Base-by-base conservation (phyloP, 2,888 invertebrate species). In the Agrenia bidenticulata region DNA sequence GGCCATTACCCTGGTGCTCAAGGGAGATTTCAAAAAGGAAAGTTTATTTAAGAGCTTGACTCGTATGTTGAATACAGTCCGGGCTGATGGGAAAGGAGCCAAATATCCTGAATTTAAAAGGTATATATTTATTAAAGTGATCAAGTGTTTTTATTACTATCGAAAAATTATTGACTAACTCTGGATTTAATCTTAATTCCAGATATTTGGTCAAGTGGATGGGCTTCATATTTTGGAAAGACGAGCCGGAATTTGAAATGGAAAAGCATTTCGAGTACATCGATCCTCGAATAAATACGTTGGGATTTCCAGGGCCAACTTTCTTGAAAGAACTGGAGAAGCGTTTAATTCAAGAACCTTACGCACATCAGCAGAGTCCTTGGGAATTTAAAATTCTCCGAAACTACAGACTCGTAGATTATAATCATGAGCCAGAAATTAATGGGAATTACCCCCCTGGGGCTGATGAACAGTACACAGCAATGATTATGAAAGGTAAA, bases 161-260 rank as follows among this genome's bases (percentile, higher is more conserved):
- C 39, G 15, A 39, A 11, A 7, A 15, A 39, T 7, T 11, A 39
- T 7, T 11, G 9, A 39, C 39, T 39, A 39, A 39, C 7, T 39
- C 39, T 11, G 39, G 53, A 24, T 19, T 53, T 53, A 5, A 9
- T 9, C 17, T 23, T 23, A 9, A 21, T 53, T 24, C 32, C 37
- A 55, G 55, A 32, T 55, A 55, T 32, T n/a, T 55, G 2, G 55
- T 55, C 17, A 55, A 55, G 32, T 55, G 27, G 32, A 26, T 55
- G 27, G 55, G 55, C 11, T 55, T 55, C 19, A 2, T 55, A 2
- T 55, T 55, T 32, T 55, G 55, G 55, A 55, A 55, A 55, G 55
- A 55, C 32, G 55, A 55, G 9, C 4, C 7, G 5, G n/a, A 32
- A 5, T 55, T 55, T 26, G 26, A 13, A 27, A 9, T 26, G 2